phyloP scores from a whole-genome alignment of 2,888 invertebrate species.

The Allolobophora icterica region DNA sequence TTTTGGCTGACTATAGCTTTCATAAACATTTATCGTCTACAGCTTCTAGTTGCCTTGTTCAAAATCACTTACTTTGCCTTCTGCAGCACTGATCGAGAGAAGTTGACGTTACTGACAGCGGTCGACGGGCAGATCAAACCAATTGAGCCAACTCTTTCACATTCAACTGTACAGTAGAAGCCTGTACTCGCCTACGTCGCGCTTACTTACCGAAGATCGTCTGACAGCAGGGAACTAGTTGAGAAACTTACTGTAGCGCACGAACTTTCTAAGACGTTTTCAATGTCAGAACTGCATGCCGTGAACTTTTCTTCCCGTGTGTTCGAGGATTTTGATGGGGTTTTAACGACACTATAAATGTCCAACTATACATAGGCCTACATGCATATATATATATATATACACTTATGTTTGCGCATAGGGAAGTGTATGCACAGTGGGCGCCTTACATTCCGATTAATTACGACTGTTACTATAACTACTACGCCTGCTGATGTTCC shows the following conservation, averaged over 20 bases:
- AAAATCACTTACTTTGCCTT: not conserved
- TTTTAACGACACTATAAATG: not conserved
- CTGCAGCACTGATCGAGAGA: not conserved
- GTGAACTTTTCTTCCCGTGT: not conserved
- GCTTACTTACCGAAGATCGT: not conserved
- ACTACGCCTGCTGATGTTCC: no score
- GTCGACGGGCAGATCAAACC: not conserved
- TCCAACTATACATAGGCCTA: not conserved
- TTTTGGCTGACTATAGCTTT: not conserved
- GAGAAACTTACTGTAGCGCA: constrained; percentile 2
- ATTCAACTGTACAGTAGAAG: constrained; percentile 11
- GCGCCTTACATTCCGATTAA: not conserved
- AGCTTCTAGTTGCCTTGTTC: not conserved
- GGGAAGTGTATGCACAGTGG: not conserved
- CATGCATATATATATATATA: not conserved
- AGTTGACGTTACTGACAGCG: not conserved
- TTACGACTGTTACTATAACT: no score
- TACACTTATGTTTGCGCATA: not conserved
- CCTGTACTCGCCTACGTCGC: not conserved
- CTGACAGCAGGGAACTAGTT: not conserved
- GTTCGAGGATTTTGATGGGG: not conserved
- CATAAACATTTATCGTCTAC: not conserved
- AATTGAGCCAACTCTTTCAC: constrained; percentile 5
- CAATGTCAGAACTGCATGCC: not conserved
- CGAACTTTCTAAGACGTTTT: not conserved